Conservation (phyloP, 1,140 invertebrate species). For the Bradysia coprophila region DNA sequence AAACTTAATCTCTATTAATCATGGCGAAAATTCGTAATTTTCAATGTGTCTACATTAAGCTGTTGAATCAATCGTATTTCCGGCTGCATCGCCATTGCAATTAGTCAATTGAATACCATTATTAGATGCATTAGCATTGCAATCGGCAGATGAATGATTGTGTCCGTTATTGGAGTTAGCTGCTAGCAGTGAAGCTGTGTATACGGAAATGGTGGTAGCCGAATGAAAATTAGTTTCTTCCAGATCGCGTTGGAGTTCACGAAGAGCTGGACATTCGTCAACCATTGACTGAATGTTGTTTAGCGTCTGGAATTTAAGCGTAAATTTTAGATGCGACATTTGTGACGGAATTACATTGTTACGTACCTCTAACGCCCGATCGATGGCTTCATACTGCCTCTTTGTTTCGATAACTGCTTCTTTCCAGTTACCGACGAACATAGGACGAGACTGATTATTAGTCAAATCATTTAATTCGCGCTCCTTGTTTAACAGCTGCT, state of each 20-base stretch:
- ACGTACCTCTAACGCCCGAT: constrained; percentile 24
- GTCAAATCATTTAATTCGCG: constrained; percentile 20
- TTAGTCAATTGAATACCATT: too few relatives aligned
- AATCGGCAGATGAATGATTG: too few relatives aligned
- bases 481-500: constrained; percentile 20
- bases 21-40: too few relatives aligned
- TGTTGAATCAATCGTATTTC: too few relatives aligned
- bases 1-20: too few relatives aligned
- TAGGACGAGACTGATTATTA: constrained; percentile 16
- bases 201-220: too few relatives aligned
- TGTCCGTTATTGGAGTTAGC: too few relatives aligned
- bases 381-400: constrained; percentile 27
- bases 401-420: constrained; percentile 23
- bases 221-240: too few relatives aligned
- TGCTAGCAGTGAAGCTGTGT: too few relatives aligned
- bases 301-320: constrained; percentile 18
- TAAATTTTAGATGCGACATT: not conserved
- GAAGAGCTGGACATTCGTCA: constrained; percentile 21
- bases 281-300: constrained; percentile 24
- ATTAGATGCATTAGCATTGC: too few relatives aligned
- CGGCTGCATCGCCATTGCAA: too few relatives aligned
- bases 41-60: too few relatives aligned
- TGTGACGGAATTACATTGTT: not conserved
- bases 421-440: constrained; percentile 22
- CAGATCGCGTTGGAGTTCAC: constrained; percentile 22